Conservation (phyloP, 2,113 vertebrate species). For the Danio rerio region GRCz12tu NC_133196.1:8516501-8517000, state of each 20-base stretch:
- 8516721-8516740: constrained; percentile 92
- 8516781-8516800: constrained; percentile 84
- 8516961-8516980: too few relatives aligned
- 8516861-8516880: too few relatives aligned
- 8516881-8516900: too few relatives aligned
- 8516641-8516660: constrained; percentile 83
- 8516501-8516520: background rate
- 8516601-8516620: background rate
- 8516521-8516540: constrained; percentile 10
- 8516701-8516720: constrained; percentile 91
- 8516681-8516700: constrained; percentile 90
- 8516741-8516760: constrained; percentile 91
- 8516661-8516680: constrained; percentile 90
- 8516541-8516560: background rate
- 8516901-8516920: too few relatives aligned
- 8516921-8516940: too few relatives aligned
- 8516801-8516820: background rate
- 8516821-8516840: background rate
- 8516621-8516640: background rate
- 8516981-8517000: too few relatives aligned
- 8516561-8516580: background rate
- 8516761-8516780: constrained; percentile 91
- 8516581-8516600: background rate
- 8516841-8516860: background rate
- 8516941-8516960: too few relatives aligned